Base-by-base conservation (phyloP, 1,140 invertebrate genomes). In the Littorina saxatilis region DNA sequence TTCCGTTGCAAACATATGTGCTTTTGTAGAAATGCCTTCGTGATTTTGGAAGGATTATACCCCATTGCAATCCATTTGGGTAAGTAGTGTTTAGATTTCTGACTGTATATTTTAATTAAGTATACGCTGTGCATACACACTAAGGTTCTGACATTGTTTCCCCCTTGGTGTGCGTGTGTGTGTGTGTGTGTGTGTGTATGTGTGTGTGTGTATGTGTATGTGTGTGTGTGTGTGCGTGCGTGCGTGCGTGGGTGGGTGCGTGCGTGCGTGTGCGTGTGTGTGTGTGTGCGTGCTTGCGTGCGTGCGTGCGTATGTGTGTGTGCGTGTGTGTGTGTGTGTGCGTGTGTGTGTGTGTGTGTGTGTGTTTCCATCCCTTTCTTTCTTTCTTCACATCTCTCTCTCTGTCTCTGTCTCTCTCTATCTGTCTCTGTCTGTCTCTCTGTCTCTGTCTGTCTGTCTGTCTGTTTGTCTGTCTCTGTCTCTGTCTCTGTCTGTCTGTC, bases 131-230 rank as follows among this genome's bases (percentile, higher is more conserved):
- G 47, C 47, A 50, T 11, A 50, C 9, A 50, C 9, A n/a, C n/a
- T n/a, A n/a, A n/a, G n/a, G n/a, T n/a, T n/a, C n/a, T n/a, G n/a
- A n/a, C n/a, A n/a, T n/a, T n/a, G n/a, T 50, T 50, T 50, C 47
- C 9, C 9, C 9, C 9, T 20, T 20, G 20, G 68, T 70, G 39
- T 70, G 35, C 29, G 32, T 70, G 39, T 37, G 68, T 39, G 32
- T 70, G 68, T 40, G 55, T 58, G 55, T 58, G 55, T 58, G 55
- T 58, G 55, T 58, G 55, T 58, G 55, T 58, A n/a, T 58, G 55
- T 58, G 55, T 58, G 55, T 58, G 55, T 58, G 55, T n/a, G 55
- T 58, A n/a, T n/a, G 55, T n/a, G 55, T 58, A n/a, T n/a, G 55
- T 58, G 55, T 58, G 55, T n/a, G 55, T 58, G 55, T 58, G 55